Percentiles rank a stretch among this genome's conserved stretches.
Evolutionary conservation across 2,888 invertebrate genomes (phyloP).

Genomic region (Thelaira solivaga): DNA sequence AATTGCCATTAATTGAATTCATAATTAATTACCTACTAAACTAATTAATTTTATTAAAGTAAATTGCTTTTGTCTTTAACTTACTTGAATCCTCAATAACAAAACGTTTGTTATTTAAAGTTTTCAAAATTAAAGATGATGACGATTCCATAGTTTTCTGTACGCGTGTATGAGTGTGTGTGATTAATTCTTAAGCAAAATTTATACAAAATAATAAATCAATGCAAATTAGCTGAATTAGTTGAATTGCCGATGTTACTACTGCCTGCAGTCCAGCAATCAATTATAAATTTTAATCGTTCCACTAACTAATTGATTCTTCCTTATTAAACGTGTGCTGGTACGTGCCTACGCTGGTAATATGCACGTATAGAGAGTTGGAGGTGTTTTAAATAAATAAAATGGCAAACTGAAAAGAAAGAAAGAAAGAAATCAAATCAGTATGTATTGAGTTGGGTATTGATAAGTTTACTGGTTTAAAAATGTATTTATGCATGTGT

Average conservation of each 20-base stretch:
- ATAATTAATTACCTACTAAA: not conserved
- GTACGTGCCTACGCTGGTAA: too few species aligned
- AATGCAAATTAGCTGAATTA: not conserved
- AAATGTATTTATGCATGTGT: too few species aligned
- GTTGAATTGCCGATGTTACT: not conserved
- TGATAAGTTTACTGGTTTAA: too few species aligned
- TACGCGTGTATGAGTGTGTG: too few species aligned
- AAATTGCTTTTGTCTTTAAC: slow-evolving; percentile 62
- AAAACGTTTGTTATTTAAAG: slow-evolving; percentile 70
- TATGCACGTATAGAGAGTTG: too few species aligned
- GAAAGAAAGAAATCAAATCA: not conserved
- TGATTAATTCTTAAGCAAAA: not conserved
- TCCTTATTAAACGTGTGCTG: not conserved
- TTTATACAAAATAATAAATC: not conserved
- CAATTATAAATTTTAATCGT: not conserved
- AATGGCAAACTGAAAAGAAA: slow-evolving; percentile 19
- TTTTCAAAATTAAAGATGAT: slow-evolving; percentile 62
- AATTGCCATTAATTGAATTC: not conserved
- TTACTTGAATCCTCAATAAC: slow-evolving; percentile 74
- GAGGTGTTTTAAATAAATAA: too few species aligned
- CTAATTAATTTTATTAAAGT: not conserved
- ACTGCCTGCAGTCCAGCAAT: not conserved
- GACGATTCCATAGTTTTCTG: slow-evolving; percentile 65
- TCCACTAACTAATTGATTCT: slow-evolving; percentile 14
- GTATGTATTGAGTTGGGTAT: too few species aligned